Conservation (phyloP, 2,888 invertebrate genomes). For the Prosapia bicincta region DNA sequence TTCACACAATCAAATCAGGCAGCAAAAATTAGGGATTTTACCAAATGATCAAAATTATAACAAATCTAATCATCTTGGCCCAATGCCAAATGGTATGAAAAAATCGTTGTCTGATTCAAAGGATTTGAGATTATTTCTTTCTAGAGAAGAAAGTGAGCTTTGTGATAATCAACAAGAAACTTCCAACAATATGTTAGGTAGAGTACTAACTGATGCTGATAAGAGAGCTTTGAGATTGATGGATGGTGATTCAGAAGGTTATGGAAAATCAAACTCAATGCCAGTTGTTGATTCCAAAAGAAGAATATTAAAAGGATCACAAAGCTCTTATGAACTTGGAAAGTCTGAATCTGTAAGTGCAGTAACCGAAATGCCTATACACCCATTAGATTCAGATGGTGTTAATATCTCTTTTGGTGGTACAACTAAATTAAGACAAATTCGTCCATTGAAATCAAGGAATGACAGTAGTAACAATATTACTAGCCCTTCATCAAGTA, state of each 20-base stretch:
- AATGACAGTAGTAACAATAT: slow-evolving; percentile 23
- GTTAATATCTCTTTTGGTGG: slow-evolving; percentile 78
- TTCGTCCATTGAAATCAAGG: slow-evolving; percentile 50
- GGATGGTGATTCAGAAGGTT: slow-evolving; percentile 23
- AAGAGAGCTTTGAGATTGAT: slow-evolving; percentile 31
- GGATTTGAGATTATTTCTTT: slow-evolving; percentile 14
- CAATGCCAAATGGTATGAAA: slow-evolving; percentile 26
- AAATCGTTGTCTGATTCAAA: slow-evolving; percentile 35
- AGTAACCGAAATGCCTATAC: slow-evolving; percentile 1
- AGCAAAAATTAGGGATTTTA: slow-evolving; percentile 26
- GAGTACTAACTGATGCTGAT: slow-evolving; percentile 27
- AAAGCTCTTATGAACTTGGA: slow-evolving; percentile 40
- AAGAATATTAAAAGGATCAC: slow-evolving; percentile 35
- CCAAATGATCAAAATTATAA: slow-evolving; percentile 5
- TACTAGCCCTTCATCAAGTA: slow-evolving; percentile 23
- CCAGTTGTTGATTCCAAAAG: slow-evolving; percentile 20
- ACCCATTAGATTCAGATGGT: slow-evolving; percentile 30
- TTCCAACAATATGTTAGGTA: slow-evolving; percentile 15
- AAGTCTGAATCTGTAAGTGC: slow-evolving; percentile 19
- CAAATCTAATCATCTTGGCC: not conserved
- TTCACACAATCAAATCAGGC: slow-evolving; percentile 29
- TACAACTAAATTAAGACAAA: slow-evolving; percentile 73
- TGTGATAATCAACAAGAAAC: not conserved
- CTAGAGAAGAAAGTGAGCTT: slow-evolving; percentile 18
- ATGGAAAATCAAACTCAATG: slow-evolving; percentile 28